phyloP scores from a whole-genome alignment of 2,888 invertebrate genomes.

The Phragmatobia fuliginosa region DNA sequence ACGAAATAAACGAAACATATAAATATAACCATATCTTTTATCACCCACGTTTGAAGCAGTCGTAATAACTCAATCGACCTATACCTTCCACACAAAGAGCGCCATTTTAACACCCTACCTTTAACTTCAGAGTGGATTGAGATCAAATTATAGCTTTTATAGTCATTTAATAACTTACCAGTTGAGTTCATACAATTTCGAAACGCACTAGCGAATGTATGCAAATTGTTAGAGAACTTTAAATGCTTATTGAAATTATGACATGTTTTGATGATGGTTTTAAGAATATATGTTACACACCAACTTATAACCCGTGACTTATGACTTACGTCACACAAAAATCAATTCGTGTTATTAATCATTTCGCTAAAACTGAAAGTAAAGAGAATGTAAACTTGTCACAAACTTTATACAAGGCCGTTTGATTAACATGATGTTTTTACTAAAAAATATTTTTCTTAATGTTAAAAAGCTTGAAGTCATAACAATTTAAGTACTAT shows the following conservation, averaged over 20 bases:
- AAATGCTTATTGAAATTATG: background rate
- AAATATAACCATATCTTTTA: background rate
- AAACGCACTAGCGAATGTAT: background rate
- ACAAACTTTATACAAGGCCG: too few species aligned
- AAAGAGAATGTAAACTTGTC: too few species aligned
- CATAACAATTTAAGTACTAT: too few species aligned
- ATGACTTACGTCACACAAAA: too few species aligned
- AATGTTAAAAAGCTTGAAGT: too few species aligned
- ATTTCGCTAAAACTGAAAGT: too few species aligned
- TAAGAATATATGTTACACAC: background rate
- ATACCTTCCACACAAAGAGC: background rate
- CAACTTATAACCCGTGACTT: too few species aligned
- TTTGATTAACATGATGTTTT: too few species aligned
- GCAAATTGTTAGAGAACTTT: background rate
- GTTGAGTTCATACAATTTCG: slow-evolving; percentile 8
- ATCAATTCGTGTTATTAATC: too few species aligned
- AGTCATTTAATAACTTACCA: slow-evolving; percentile 9
- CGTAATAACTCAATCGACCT: background rate
- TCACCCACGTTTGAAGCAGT: background rate
- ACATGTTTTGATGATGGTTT: background rate
- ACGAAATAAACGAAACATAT: background rate
- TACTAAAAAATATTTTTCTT: too few species aligned
- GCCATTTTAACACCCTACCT: slow-evolving; percentile 5
- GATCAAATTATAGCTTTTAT: slow-evolving; percentile 12
- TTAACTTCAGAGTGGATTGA: slow-evolving; percentile 7